A percentile compares a stretch with the other conserved stretches of the same genome.
phyloP scores from a whole-genome alignment of 2,888 invertebrate genomes.

The Geotrupes spiniger region DNA sequence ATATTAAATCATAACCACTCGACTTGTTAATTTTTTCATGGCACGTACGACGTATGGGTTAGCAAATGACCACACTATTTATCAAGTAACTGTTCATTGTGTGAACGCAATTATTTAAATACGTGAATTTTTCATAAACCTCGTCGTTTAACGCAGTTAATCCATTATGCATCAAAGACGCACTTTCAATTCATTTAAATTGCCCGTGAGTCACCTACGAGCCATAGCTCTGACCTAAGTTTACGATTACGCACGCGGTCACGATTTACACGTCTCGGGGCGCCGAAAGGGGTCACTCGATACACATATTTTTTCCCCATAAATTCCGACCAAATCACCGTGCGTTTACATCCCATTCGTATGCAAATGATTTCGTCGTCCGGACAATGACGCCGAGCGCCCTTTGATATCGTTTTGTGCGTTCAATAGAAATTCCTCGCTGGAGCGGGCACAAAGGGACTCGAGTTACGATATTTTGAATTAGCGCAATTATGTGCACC shows the following conservation, averaged over 20 bases:
- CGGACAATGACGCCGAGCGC: not conserved
- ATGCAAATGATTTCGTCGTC: not conserved
- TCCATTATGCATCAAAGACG: not conserved
- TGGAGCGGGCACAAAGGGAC: not conserved
- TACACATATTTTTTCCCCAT: too few species aligned
- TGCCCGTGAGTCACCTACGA: not conserved
- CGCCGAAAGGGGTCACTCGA: not conserved
- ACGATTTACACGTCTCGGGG: not conserved
- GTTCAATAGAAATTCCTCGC: constrained; percentile 1
- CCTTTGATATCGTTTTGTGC: not conserved
- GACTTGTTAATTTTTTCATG: too few species aligned
- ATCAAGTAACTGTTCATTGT: not conserved
- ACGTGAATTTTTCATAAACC: not conserved
- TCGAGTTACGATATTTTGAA: too few species aligned
- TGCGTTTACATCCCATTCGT: not conserved
- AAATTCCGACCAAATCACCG: not conserved
- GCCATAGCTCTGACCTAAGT: not conserved
- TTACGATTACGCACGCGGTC: not conserved
- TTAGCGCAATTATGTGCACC: too few species aligned
- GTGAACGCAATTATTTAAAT: constrained; percentile 1
- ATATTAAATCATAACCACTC: too few species aligned
- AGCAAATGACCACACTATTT: too few species aligned
- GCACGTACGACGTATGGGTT: too few species aligned
- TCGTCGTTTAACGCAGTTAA: not conserved
- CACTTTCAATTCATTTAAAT: constrained; percentile 1